Percentiles rank a stretch among this genome's conserved stretches.
Conservation (phyloP, 2,113 vertebrate species). For the Todiramphus saurophagus region DNA sequence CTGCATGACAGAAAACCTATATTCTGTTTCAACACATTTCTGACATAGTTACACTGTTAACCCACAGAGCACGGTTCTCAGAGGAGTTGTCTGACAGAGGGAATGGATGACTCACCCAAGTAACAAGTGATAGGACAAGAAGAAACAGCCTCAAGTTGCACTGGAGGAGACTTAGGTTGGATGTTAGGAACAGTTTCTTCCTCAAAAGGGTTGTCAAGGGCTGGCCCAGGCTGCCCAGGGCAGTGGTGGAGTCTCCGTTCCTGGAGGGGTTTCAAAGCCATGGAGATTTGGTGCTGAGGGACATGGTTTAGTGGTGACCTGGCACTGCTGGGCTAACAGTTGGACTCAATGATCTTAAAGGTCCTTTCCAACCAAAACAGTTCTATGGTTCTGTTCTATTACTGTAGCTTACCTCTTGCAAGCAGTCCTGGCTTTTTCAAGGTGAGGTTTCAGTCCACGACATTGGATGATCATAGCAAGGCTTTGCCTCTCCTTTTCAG, state of each 20-base stretch:
- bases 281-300: background rate
- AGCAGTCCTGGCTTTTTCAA: background rate
- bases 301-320: background rate
- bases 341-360: background rate
- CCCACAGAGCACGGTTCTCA: rapidly evolving
- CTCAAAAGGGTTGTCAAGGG: background rate
- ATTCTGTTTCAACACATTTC: background rate
- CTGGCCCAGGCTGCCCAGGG: background rate
- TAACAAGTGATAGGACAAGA: background rate
- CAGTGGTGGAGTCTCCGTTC: background rate
- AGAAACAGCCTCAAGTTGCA: background rate
- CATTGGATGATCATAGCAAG: background rate
- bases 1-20: background rate
- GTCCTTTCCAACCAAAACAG: background rate
- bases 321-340: background rate
- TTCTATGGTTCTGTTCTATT: background rate
- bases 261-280: background rate
- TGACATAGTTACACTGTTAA: background rate
- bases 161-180: background rate
- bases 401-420: background rate
- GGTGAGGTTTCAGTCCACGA: background rate
- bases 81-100: background rate
- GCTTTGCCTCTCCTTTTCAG: background rate
- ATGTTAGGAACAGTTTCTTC: background rate
- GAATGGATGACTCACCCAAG: background rate